Conservation (phyloP, 2,797 vertebrate species). For the Acipenser oxyrinchus region DNA sequence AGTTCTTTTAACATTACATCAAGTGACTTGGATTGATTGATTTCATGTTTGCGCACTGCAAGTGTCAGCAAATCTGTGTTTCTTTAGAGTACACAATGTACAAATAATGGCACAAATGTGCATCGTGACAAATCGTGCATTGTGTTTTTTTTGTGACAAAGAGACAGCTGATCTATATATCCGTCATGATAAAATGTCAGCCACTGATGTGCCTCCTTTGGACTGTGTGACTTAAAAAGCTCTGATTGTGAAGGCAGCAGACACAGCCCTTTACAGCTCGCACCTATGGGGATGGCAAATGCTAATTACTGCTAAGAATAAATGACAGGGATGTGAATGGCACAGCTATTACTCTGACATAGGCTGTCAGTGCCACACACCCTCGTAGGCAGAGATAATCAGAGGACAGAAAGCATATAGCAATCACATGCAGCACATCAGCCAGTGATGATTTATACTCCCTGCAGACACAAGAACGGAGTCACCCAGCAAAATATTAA, state of each 20-base stretch:
- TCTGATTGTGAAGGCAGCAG: constrained; percentile 24
- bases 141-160: too few relatives aligned
- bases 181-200: too few relatives aligned
- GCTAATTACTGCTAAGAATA: constrained; percentile 25
- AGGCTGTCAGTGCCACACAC: constrained; percentile 2
- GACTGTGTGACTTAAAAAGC: not conserved
- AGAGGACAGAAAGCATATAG: constrained; percentile 12
- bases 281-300: constrained; percentile 22
- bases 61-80: too few relatives aligned
- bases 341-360: constrained; percentile 10
- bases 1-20: too few relatives aligned
- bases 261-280: constrained; percentile 11
- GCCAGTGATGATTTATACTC: constrained; percentile 7
- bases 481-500: not conserved
- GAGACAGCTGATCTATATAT: too few relatives aligned
- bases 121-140: too few relatives aligned
- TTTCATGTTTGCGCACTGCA: too few relatives aligned
- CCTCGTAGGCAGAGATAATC: constrained; percentile 5
- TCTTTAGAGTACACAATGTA: too few relatives aligned
- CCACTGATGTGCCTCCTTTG: not conserved
- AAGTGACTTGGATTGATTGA: too few relatives aligned
- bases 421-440: not conserved
- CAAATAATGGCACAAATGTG: too few relatives aligned
- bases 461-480: not conserved
- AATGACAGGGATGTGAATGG: constrained; percentile 17